Conservation (phyloP, 2,797 vertebrate genomes). For the Pseudochromis fuscus region DNA sequence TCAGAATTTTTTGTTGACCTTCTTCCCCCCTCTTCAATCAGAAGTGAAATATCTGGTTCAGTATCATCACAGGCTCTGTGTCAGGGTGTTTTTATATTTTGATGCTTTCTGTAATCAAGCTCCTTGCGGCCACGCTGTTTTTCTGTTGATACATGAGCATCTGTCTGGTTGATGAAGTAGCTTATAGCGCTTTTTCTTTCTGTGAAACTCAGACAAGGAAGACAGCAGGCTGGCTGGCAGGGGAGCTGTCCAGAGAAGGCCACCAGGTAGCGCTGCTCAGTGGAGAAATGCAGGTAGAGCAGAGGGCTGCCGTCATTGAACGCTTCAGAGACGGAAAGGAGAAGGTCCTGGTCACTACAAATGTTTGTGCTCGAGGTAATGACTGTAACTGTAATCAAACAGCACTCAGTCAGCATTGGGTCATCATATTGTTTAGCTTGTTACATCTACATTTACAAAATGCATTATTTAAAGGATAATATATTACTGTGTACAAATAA, state of each 20-base stretch:
- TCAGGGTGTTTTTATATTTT: neutral
- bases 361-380: slow-evolving; percentile 91
- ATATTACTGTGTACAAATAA: no score
- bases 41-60: neutral
- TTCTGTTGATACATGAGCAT: neutral
- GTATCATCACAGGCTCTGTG: neutral
- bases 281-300: slow-evolving; percentile 98
- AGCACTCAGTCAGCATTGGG: no score
- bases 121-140: neutral
- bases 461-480: neutral
- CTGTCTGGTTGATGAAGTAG: neutral
- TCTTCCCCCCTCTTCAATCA: no score
- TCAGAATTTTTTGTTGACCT: no score
- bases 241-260: slow-evolving; percentile 92
- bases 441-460: neutral
- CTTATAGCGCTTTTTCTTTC: neutral
- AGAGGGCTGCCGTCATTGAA: slow-evolving; percentile 95
- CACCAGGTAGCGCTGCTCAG: slow-evolving; percentile 97
- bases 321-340: slow-evolving; percentile 96
- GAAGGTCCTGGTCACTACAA: slow-evolving; percentile 97
- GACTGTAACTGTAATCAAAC: no score
- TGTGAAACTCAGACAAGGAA: slow-evolving; percentile 89
- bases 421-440: no score
- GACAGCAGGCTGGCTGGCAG: slow-evolving; percentile 93
- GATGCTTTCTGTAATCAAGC: neutral